Evolutionary conservation across 2,113 vertebrate species (phyloP).

Genomic region (Alosa alosa): DNA sequence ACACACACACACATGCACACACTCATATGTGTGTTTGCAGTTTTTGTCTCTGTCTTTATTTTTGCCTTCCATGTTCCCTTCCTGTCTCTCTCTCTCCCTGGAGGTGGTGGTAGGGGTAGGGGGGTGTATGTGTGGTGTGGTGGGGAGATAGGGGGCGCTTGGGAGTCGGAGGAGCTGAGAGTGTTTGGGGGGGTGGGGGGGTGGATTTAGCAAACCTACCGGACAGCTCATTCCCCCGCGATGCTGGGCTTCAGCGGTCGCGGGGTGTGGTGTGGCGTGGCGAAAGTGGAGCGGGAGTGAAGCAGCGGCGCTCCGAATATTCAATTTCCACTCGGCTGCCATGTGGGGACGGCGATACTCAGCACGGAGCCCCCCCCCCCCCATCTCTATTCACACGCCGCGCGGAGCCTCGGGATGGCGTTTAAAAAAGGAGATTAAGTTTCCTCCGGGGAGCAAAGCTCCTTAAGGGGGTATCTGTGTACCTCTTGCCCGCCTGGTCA

Average conservation of each 20-base stretch:
- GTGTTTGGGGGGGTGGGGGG: conserved; percentile 37
- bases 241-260: too few species aligned
- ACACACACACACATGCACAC: too few species aligned
- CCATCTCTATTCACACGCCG: conserved; percentile 64
- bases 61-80: not conserved
- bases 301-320: too few species aligned
- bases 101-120: not conserved
- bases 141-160: conserved; percentile 42
- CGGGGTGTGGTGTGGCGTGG: not conserved
- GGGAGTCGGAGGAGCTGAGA: conserved; percentile 36
- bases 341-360: conserved; percentile 76
- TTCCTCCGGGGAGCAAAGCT: conserved; percentile 78
- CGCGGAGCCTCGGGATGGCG: conserved; percentile 71
- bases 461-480: conserved; percentile 77
- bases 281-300: not conserved
- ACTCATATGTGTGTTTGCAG: not conserved
- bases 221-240: too few species aligned
- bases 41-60: conserved; percentile 25
- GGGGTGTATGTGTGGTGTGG: conserved; percentile 19
- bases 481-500: conserved; percentile 76
- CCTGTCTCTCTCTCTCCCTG: not conserved
- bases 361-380: conserved; percentile 54
- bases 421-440: conserved; percentile 79
- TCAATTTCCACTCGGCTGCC: conserved; percentile 73
- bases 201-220: conserved; percentile 68